These are phyloP conservation scores for Leptestheria dahalacensis DNA, from an alignment of 1,140 invertebrate genomes.

Conservation along the genomic window DNA sequence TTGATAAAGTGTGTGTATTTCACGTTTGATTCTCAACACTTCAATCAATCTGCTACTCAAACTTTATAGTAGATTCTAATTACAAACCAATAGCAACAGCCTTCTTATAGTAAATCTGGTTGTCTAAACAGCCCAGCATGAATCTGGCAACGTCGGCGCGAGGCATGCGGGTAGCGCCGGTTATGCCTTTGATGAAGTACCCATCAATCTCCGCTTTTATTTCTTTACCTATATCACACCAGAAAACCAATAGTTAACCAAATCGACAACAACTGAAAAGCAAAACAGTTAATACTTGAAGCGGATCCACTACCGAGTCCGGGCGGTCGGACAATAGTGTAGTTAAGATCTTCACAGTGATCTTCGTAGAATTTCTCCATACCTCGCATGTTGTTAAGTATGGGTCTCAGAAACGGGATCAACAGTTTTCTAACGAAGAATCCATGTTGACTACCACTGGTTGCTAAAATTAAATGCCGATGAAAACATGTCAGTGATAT, in stretches of 20 bases:
- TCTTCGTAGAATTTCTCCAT: conserved; percentile 26
- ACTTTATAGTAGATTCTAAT: not conserved
- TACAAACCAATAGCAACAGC: not conserved
- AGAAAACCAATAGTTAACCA: too few relatives aligned
- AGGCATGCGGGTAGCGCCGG: conserved; percentile 2
- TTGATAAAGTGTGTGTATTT: too few relatives aligned
- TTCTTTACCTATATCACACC: not conserved
- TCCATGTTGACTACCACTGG: conserved; percentile 17
- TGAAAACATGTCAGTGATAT: not conserved
- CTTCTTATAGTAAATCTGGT: not conserved
- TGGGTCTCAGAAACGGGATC: conserved; percentile 23
- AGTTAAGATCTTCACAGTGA: conserved; percentile 25
- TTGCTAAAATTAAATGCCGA: not conserved
- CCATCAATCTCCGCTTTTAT: not conserved
- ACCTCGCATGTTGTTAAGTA: conserved; percentile 25
- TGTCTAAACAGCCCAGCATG: conserved; percentile 7
- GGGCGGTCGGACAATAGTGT: conserved; percentile 27
- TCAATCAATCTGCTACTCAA: not conserved
- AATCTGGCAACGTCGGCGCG: conserved; percentile 11
- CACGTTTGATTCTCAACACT: not conserved
- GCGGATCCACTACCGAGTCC: conserved; percentile 19
- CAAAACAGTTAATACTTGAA: conserved; percentile 12
- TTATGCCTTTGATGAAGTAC: conserved; percentile 1
- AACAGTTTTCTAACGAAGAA: conserved; percentile 25
- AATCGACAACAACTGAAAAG: too few relatives aligned